phyloP scores from a whole-genome alignment of 2,113 vertebrate species.

The Myotis lucifugus region DNA sequence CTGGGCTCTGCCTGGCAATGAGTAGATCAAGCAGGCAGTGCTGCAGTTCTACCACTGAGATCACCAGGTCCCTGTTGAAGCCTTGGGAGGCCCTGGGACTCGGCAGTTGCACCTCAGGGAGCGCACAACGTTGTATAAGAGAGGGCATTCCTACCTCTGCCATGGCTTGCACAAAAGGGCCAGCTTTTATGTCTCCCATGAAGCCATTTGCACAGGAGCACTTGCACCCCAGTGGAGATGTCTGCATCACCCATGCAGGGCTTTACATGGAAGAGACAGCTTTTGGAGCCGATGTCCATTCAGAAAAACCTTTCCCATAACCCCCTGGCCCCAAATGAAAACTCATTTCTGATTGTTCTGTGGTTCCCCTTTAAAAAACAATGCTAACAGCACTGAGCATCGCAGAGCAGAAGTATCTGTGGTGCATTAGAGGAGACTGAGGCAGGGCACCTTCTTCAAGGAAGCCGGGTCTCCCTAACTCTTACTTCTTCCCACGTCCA shows the following conservation, averaged over 20 bases:
- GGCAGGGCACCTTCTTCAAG: background rate
- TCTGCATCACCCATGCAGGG: background rate
- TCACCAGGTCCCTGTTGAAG: background rate
- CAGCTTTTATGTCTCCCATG: background rate
- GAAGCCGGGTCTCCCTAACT: background rate
- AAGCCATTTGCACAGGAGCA: background rate
- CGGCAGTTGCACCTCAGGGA: background rate
- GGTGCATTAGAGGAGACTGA: background rate
- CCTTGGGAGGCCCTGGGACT: background rate
- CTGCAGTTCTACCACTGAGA: background rate
- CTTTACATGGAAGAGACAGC: background rate
- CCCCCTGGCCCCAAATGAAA: background rate
- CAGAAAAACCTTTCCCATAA: background rate
- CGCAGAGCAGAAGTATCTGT: background rate
- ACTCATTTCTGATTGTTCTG: background rate
- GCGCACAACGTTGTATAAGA: background rate
- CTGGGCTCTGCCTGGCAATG: background rate
- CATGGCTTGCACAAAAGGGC: background rate
- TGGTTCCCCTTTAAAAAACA: background rate
- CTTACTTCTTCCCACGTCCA: background rate
- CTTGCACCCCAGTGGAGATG: background rate
- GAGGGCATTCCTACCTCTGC: background rate
- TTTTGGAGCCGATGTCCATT: background rate
- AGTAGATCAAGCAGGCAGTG: background rate
- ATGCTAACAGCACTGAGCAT: background rate